These are phyloP conservation scores for Megalurothrips usitatus DNA, from an alignment of 2,888 invertebrate genomes.

Conservation along the genomic window DNA sequence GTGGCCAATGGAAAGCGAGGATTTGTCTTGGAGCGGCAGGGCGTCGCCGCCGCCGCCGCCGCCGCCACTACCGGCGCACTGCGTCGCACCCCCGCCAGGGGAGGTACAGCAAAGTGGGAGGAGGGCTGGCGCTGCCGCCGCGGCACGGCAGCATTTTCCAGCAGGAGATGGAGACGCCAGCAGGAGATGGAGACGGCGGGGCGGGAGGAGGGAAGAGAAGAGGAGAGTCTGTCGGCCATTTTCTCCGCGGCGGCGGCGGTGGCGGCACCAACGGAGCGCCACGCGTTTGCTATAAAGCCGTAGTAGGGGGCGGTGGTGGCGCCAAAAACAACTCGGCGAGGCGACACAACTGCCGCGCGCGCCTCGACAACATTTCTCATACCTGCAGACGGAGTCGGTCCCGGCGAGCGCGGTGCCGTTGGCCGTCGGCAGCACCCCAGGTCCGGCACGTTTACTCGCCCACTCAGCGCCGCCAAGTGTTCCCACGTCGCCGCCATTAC, in stretches of 20 bases:
- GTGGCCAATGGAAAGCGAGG: slow-evolving; percentile 19
- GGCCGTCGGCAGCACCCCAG: no score
- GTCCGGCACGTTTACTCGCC: no score
- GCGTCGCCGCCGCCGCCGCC: background rate
- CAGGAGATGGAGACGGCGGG: no score
- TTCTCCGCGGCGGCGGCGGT: background rate
- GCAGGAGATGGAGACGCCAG: no score
- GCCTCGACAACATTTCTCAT: no score
- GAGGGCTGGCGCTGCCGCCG: no score
- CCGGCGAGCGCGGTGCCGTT: no score
- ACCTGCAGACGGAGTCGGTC: no score
- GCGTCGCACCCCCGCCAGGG: no score
- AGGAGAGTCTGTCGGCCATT: slow-evolving; percentile 9
- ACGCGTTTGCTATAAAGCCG: background rate
- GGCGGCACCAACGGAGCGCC: background rate
- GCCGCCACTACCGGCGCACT: no score
- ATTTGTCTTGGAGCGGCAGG: slow-evolving; percentile 15
- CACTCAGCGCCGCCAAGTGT: background rate
- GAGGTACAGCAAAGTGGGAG: no score
- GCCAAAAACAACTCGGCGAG: background rate
- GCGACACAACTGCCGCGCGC: background rate
- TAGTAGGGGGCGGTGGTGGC: background rate
- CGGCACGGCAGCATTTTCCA: no score
- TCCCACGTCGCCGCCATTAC: background rate
- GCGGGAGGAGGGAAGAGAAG: background rate